Percentiles rank a stretch among this genome's conserved stretches.
Evolutionary conservation across 2,797 vertebrate genomes (phyloP).

Genomic region (Paedocypris micromegethes): DNA sequence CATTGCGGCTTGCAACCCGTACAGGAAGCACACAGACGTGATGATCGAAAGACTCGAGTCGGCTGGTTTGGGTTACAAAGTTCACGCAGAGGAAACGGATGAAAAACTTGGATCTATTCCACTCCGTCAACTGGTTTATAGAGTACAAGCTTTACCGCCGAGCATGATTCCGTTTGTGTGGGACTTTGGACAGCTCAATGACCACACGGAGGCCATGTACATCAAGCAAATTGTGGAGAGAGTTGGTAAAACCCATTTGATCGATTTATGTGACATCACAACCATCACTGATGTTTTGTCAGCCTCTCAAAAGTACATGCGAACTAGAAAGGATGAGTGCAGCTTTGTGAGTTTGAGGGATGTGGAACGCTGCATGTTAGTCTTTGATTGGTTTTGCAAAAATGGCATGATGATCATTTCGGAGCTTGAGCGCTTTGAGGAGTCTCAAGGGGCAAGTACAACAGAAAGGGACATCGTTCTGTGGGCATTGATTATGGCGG

Average conservation of each 20-base stretch:
- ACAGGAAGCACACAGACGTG: constrained; percentile 82
- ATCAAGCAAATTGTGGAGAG: constrained; percentile 89
- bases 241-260: constrained; percentile 53
- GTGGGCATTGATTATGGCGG: constrained; percentile 85
- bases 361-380: constrained; percentile 88
- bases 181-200: constrained; percentile 93
- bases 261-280: constrained; percentile 18
- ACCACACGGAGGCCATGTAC: constrained; percentile 79
- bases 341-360: constrained; percentile 93
- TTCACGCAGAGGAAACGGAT: constrained; percentile 79
- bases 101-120: constrained; percentile 90
- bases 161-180: constrained; percentile 94
- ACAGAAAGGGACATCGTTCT: constrained; percentile 59
- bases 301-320: constrained; percentile 85
- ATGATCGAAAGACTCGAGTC: constrained; percentile 87
- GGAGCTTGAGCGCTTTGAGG: constrained; percentile 60
- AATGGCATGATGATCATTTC: constrained; percentile 66
- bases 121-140: constrained; percentile 92
- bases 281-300: constrained; percentile 75
- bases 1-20: constrained; percentile 95
- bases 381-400: constrained; percentile 82
- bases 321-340: constrained; percentile 76
- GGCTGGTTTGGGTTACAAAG: constrained; percentile 88
- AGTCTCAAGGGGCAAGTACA: constrained; percentile 19
- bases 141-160: constrained; percentile 90